Conservation (phyloP, 2,888 invertebrate species). For the Thelaira solivaga region DNA sequence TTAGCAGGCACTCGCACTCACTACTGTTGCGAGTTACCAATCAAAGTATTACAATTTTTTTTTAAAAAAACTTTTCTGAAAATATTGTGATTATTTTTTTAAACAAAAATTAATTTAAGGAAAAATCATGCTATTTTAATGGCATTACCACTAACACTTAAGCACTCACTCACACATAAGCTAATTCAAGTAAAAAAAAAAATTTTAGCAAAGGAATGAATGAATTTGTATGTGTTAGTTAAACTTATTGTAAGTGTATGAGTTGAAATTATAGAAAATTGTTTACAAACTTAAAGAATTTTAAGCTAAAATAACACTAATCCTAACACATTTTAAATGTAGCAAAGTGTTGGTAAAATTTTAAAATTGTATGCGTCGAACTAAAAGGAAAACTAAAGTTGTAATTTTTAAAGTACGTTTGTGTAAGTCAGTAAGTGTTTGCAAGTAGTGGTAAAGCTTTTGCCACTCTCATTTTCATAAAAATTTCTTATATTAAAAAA, state of each 20-base stretch:
- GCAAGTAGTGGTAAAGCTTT: conserved; percentile 18
- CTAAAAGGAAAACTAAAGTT: neutral
- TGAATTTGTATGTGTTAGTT: conserved; percentile 2
- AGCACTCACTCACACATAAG: too few relatives aligned
- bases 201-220: conserved; percentile 24
- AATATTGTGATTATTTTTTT: conserved; percentile 5
- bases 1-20: conserved; percentile 18
- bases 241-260: neutral
- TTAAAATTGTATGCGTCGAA: neutral
- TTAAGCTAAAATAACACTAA: neutral
- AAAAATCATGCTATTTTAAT: conserved; percentile 53
- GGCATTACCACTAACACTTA: conserved; percentile 51
- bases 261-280: neutral
- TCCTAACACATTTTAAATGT: neutral
- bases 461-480: conserved; percentile 41
- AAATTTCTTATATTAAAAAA: neutral
- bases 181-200: neutral
- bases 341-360: neutral
- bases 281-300: neutral
- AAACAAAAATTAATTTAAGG: conserved; percentile 41
- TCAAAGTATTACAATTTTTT: conserved; percentile 7
- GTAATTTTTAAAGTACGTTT: neutral
- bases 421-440: too few relatives aligned
- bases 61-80: neutral
- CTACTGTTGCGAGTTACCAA: conserved; percentile 31